These are phyloP conservation scores for Periophthalmus modestus DNA, from an alignment of 2,113 vertebrate genomes.

Conservation along the genomic window DNA sequence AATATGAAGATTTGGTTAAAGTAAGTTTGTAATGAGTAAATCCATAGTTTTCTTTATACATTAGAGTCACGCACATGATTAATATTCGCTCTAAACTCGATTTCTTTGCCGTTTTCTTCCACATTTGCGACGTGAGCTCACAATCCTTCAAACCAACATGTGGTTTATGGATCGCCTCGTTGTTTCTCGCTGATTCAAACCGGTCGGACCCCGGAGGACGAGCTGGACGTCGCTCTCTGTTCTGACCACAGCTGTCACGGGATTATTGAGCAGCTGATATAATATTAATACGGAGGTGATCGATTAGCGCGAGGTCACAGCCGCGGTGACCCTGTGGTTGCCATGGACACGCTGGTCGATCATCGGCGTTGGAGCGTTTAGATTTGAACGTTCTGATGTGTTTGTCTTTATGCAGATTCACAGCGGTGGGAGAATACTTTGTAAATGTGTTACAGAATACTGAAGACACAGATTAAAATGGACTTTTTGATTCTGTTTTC, in stretches of 20 bases:
- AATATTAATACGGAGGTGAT: constrained; percentile 15
- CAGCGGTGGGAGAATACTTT: too few species aligned
- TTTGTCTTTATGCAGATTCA: too few species aligned
- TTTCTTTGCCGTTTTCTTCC: too few species aligned
- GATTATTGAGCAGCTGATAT: constrained; percentile 2
- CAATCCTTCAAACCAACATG: background rate
- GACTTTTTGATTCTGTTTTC: too few species aligned
- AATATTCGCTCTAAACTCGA: too few species aligned
- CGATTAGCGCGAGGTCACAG: constrained; percentile 10
- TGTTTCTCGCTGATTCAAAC: constrained; percentile 24
- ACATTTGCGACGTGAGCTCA: too few species aligned
- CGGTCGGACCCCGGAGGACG: background rate
- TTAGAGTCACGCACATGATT: too few species aligned
- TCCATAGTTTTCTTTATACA: too few species aligned
- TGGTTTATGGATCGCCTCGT: background rate
- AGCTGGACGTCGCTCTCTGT: background rate
- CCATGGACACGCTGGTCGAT: background rate
- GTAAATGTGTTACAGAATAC: too few species aligned
- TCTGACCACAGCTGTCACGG: background rate
- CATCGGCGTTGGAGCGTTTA: background rate
- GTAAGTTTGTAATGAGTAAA: too few species aligned
- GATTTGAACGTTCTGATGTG: background rate
- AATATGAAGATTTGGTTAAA: too few species aligned
- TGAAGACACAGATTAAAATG: too few species aligned
- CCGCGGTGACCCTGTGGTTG: background rate